Evolutionary conservation across 35 echinoderm and acorn worm species (phyloP).

Genomic region (Apostichopus parvimensis): DNA sequence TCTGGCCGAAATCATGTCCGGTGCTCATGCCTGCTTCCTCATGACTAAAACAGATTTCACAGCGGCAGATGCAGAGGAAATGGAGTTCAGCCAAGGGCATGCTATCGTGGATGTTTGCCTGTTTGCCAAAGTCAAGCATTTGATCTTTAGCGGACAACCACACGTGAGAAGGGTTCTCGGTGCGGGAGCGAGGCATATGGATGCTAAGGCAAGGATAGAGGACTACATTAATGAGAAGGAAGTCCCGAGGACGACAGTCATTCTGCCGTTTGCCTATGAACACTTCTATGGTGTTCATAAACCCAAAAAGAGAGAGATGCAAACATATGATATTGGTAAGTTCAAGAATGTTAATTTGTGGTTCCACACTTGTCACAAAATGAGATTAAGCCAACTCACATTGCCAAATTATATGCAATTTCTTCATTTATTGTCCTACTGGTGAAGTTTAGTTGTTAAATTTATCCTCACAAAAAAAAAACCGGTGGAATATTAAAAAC

Average conservation of each 20-base stretch:
- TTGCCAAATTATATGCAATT: too few species aligned
- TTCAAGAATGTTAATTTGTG: background rate
- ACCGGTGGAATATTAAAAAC: too few species aligned
- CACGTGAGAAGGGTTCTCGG: constrained; percentile 73
- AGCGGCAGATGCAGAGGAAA: constrained; percentile 61
- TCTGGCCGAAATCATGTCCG: constrained; percentile 62
- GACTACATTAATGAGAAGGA: constrained; percentile 88
- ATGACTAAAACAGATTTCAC: constrained; percentile 63
- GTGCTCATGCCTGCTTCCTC: constrained; percentile 80
- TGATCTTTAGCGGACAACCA: constrained; percentile 70
- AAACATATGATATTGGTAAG: constrained; percentile 72
- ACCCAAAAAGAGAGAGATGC: constrained; percentile 59
- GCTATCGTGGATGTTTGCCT: constrained; percentile 78
- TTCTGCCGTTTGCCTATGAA: constrained; percentile 77
- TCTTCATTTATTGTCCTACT: too few species aligned
- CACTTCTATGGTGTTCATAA: constrained; percentile 54
- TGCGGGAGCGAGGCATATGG: constrained; percentile 64
- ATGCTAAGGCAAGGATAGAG: constrained; percentile 82
- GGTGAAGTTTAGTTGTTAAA: too few species aligned
- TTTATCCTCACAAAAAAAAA: too few species aligned
- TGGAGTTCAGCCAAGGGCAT: constrained; percentile 77
- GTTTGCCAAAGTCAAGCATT: constrained; percentile 67
- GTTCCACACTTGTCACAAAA: too few species aligned
- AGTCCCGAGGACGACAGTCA: constrained; percentile 76
- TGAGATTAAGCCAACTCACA: too few species aligned